Evolutionary conservation across 2,113 vertebrate genomes (phyloP), one percentile per base, ranked within the genome.

Genomic region (Eclectus roratus): DNA sequence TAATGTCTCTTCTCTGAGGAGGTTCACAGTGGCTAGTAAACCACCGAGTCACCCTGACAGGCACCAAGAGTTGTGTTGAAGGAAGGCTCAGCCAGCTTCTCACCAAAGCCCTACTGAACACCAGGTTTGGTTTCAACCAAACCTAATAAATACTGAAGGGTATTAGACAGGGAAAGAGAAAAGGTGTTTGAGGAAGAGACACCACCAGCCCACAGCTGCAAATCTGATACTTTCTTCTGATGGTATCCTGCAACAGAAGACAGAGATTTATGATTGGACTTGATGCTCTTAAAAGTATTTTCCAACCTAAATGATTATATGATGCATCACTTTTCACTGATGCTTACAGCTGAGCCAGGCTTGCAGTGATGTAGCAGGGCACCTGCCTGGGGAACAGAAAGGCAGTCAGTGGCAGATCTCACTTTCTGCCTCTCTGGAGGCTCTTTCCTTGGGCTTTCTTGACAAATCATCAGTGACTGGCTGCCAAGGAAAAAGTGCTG

Each of bases 1-100:
- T 25, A 20, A 64, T 28, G 58, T 55, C 61, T 85, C 35, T 82
- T 31, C 72, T 60, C 50, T 50, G 27, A 92, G 70, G n/a, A 94
- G 27, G 33, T 27, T 89, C 58, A 35, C 28, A 82, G 8, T 9
- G 3, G 35, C 17, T 5, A 27, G 16, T 2, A 88, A 63, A 50
- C 7, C 35, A 58, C 27, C 0, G 2, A 61, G 31, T 8, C 10
- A 41, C 70, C 41, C 1, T 2, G 44, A 53, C 24, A 29, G 17
- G 33, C 52, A 79, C 11, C 65, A 56, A 56, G 29, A 87, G 43
- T 2, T 61, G 25, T 28, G 18, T 5, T 20, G 37, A 80, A 46
- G 25, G 28, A 80, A 78, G n/a, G 28, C 43, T 80, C n/a, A 5
- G 5, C n/a, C 39, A 73, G 4, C 43, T 80, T 49, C 71, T 70